These are phyloP conservation scores for Drosophila sordidula DNA, from an alignment of 2,888 invertebrate species.

Conservation along the genomic window DNA sequence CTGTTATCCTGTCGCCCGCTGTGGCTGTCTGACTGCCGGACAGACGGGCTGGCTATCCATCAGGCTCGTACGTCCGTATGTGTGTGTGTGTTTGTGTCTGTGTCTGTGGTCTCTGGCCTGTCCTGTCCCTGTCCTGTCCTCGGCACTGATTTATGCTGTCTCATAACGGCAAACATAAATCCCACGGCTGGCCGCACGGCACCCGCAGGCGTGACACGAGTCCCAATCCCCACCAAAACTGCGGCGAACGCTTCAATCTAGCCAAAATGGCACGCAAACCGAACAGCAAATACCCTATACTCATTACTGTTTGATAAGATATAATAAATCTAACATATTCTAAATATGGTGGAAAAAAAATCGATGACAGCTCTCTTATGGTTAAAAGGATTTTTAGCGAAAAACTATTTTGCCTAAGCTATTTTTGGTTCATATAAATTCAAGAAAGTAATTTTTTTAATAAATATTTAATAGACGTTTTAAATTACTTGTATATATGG, in stretches of 20 bases:
- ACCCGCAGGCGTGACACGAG: slow-evolving; percentile 60
- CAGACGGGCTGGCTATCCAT: slow-evolving; percentile 35
- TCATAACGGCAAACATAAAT: slow-evolving; percentile 78
- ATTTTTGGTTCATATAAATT: no score
- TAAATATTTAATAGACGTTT: no score
- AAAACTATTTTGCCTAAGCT: no score
- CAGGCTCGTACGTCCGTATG: slow-evolving; percentile 25
- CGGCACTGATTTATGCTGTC: slow-evolving; percentile 75
- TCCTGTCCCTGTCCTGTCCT: slow-evolving; percentile 24
- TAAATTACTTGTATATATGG: no score
- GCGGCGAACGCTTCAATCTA: slow-evolving; percentile 26
- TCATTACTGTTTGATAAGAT: background rate
- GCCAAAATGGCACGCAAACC: slow-evolving; percentile 3
- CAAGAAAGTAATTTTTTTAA: no score
- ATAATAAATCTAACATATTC: background rate
- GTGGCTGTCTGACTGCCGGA: slow-evolving; percentile 22
- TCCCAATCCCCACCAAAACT: slow-evolving; percentile 9
- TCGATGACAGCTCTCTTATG: no score
- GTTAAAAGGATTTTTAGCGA: no score
- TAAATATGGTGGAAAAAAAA: no score
- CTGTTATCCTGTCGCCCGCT: slow-evolving; percentile 26
- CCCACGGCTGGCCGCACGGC: slow-evolving; percentile 55
- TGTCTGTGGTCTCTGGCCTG: slow-evolving; percentile 1
- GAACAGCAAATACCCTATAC: slow-evolving; percentile 1
- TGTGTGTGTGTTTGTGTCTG: background rate